phyloP scores from a whole-genome alignment of 2,888 invertebrate genomes.

The Eledona agricola region DNA sequence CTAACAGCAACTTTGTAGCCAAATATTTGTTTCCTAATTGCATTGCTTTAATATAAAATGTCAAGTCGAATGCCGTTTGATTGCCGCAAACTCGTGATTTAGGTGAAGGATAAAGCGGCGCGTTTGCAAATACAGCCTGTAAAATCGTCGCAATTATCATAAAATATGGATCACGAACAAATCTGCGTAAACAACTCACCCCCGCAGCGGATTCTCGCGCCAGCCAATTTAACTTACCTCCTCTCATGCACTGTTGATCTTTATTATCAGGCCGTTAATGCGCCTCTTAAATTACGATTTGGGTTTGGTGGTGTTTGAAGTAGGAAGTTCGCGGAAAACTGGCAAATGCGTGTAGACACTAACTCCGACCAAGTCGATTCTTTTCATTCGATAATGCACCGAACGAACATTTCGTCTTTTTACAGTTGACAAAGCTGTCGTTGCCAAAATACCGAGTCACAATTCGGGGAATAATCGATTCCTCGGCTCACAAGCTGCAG shows the following conservation, averaged over 20 bases:
- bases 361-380: too few relatives aligned
- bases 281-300: slow-evolving; percentile 19
- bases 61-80: neutral
- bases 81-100: slow-evolving; percentile 10
- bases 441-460: too few relatives aligned
- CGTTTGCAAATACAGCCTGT: too few relatives aligned
- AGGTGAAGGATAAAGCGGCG: slow-evolving; percentile 28
- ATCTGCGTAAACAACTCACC: slow-evolving; percentile 18
- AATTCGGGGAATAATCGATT: slow-evolving; percentile 9
- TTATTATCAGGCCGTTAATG: slow-evolving; percentile 11
- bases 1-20: too few relatives aligned
- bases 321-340: neutral
- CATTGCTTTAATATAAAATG: neutral
- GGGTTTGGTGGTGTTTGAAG: neutral
- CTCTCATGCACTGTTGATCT: slow-evolving; percentile 12
- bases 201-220: slow-evolving; percentile 1
- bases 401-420: too few relatives aligned
- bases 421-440: too few relatives aligned
- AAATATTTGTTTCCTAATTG: too few relatives aligned
- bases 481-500: slow-evolving; percentile 1
- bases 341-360: too few relatives aligned
- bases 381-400: too few relatives aligned
- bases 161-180: slow-evolving; percentile 14
- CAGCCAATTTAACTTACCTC: slow-evolving; percentile 2
- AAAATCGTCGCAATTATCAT: slow-evolving; percentile 11